These are phyloP conservation scores for Saccostrea cuccullata DNA, from an alignment of 1,140 invertebrate species.

Conservation along the genomic window DNA sequence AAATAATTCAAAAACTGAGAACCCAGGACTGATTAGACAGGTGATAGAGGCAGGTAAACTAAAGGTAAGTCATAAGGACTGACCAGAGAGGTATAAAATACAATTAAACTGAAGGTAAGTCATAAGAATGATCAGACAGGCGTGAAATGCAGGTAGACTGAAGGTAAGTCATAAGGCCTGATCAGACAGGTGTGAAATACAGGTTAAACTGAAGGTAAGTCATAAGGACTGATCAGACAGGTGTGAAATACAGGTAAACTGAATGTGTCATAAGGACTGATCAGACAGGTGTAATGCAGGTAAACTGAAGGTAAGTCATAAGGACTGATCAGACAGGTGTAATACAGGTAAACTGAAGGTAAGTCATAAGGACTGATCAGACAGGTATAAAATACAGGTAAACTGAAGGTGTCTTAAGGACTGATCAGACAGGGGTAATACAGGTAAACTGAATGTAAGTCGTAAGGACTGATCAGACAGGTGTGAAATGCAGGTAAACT, in stretches of 20 bases:
- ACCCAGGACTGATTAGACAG: constrained; percentile 50
- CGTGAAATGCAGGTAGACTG: not conserved
- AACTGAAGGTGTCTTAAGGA: not conserved
- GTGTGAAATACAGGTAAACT: not conserved
- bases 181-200: constrained; percentile 46
- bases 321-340: not conserved
- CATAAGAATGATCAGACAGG: not conserved
- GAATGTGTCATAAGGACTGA: not conserved
- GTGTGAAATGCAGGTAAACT: too few relatives aligned
- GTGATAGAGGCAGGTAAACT: constrained; percentile 48
- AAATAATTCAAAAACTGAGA: constrained; percentile 30
- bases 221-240: not conserved
- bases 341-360: not conserved
- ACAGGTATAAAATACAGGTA: not conserved
- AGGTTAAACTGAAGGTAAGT: constrained; percentile 50
- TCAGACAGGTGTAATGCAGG: not conserved
- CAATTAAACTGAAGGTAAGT: not conserved
- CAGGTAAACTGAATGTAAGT: too few relatives aligned
- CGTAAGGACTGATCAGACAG: not conserved
- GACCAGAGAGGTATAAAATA: not conserved
- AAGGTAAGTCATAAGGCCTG: constrained; percentile 12
- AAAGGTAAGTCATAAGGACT: constrained; percentile 40
- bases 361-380: not conserved
- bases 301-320: not conserved
- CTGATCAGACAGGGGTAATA: not conserved